Base-by-base conservation (phyloP, 2,888 invertebrate species). In the Thera britannica region DNA sequence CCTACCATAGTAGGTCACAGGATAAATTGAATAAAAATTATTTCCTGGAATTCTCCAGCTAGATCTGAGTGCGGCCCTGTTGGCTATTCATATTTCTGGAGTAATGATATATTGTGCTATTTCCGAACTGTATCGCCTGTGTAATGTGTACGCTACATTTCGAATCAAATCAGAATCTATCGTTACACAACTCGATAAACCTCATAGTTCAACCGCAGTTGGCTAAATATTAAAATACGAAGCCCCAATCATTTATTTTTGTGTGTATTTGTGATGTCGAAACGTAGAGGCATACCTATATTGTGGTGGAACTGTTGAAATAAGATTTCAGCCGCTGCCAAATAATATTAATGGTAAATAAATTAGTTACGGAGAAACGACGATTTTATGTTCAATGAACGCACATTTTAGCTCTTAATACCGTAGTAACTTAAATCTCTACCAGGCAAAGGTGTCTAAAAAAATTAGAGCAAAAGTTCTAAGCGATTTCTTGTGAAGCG, bases 31-130 rank as follows among this genome's bases (percentile, higher is more conserved):
- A 41, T 36, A 49, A 23, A 62, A 54, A 68, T 56, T 48, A 57
- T 63, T 59, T 68, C 41, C 80, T 83, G 86, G 83, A 87, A 82
- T 83, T 87, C 81, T 89, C 89, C 89, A 89, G 89, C 70, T 70
- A 54, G 51, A 65, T 59, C 75, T 70, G 73, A 89, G 76, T 90
- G 74, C 92, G 89, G 73, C 83, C 83, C 92, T 90, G 92, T 77
- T 8, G 48, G 44, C 75, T 72, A 78, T 83, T 78, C 78, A 79
- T 87, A 84, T 83, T 86, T 87, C 88, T 89, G 90, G 89, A 84
- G 88, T 88, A 88, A 23, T 88, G 90, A 91, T 91, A 90, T 87
- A 86, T 80, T 71, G 81, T 46, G 82, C 86, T 92, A 90, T 90
- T 91, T 92, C 83, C 79, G 86, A 76, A 68, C 79, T 75, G 77